Evolutionary conservation across 2,113 vertebrate species (phyloP).

Genomic region (Embiotoca jacksoni): DNA sequence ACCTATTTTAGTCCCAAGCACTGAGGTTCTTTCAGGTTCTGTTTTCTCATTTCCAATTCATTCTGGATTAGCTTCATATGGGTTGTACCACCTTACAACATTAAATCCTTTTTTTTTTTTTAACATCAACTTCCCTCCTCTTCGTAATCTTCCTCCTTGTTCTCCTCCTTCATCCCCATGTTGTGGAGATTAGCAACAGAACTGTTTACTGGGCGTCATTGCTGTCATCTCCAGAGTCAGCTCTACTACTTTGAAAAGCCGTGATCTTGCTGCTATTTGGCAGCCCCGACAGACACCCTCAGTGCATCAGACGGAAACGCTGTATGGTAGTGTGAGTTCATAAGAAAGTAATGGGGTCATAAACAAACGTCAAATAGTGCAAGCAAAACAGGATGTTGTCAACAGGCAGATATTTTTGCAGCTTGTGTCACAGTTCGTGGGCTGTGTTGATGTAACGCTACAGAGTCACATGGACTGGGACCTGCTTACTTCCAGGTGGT

Average conservation of each 20-base stretch:
- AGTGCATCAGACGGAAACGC: slow-evolving; percentile 45
- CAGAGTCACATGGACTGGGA: slow-evolving; percentile 51
- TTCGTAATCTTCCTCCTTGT: slow-evolving; percentile 25
- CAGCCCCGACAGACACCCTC: slow-evolving; percentile 65
- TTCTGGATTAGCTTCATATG: slow-evolving; percentile 52
- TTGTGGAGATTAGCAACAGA: slow-evolving; percentile 60
- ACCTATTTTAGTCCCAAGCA: slow-evolving; percentile 51
- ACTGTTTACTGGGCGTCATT: slow-evolving; percentile 72
- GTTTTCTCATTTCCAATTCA: slow-evolving; percentile 51
- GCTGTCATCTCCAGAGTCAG: slow-evolving; percentile 86
- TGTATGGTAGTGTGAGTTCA: slow-evolving; percentile 55
- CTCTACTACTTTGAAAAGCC: slow-evolving; percentile 86
- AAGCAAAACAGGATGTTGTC: slow-evolving; percentile 57
- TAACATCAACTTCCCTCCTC: slow-evolving; percentile 20
- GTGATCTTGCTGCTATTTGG: slow-evolving; percentile 67
- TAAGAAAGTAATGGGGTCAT: slow-evolving; percentile 70
- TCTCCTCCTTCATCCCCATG: slow-evolving; percentile 39
- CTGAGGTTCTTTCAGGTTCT: slow-evolving; percentile 49
- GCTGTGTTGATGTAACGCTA: slow-evolving; percentile 43
- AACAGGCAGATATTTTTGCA: slow-evolving; percentile 39
- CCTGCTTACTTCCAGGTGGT: slow-evolving; percentile 66
- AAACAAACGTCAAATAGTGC: slow-evolving; percentile 58
- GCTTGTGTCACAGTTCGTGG: slow-evolving; percentile 46
- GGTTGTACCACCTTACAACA: slow-evolving; percentile 33
- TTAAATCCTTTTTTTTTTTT: slow-evolving; percentile 28